Base-by-base conservation (phyloP, 2,797 vertebrate genomes). In the Loris lydekkerianus region DNA sequence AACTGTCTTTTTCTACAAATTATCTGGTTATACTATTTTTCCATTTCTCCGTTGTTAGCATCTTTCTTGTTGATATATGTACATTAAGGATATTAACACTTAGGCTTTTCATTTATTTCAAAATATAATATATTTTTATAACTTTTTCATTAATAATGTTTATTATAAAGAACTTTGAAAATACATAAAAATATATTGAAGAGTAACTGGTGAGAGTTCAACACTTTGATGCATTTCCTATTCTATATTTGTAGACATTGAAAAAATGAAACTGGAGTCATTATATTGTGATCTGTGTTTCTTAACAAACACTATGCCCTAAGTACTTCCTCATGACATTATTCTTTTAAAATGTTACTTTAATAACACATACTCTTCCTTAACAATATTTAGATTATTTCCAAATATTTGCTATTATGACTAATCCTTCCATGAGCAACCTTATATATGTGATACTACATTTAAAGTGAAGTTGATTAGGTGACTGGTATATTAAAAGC, bases 61-160 rank as follows among this genome's bases (percentile, higher is more conserved):
- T 86, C 93, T 90, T 92, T 76, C 84, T 27, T 92, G 10, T 29
- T 75, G 43, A 88, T 61, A 37, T 89, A 73, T 72, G 29, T 11
- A 93, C 6, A 84, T 90, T 84, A 73, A 92, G 27, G 29, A 75
- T 40, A 88, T n/a, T 63, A 69, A 31, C 37, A 70, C 49, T 84
- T 49, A 92, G 27, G 18, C 58, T 95, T 63, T 46, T 86, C 23
- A 75, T 89, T 88, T 88, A 67, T 87, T 95, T 95, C 29, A 69
- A 80, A 86, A 91, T 70, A 75, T 15, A 34, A 77, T n/a, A 49
- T 13, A 77, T n/a, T 60, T 67, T 70, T 29, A 21, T 34, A 87
- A 65, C 70, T 70, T 96, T 81, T 65, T 92, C 75, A 91, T 18
- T 63, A 89, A 58, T 61, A 29, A 63, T 18, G 6, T 67, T 49